Evolutionary conservation across 2,888 invertebrate species (phyloP).

Genomic region (Fragum whitleyi): DNA sequence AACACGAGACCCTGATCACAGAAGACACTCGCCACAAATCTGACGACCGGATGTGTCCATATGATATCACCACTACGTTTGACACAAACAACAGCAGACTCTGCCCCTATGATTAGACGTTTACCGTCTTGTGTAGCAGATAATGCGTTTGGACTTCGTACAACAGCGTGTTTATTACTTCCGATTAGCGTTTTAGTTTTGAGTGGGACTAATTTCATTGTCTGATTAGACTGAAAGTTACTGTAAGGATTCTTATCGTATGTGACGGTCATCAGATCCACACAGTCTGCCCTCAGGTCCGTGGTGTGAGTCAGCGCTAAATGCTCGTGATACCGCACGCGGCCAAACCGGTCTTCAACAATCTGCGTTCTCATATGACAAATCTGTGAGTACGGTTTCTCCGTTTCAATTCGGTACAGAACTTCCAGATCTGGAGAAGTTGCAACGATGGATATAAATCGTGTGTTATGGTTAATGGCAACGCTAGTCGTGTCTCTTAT

Average conservation of each 20-base stretch:
- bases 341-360: slow-evolving; percentile 61
- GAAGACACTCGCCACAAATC: slow-evolving; percentile 59
- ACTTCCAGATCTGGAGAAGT: slow-evolving; percentile 47
- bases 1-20: slow-evolving; percentile 61
- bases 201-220: slow-evolving; percentile 44
- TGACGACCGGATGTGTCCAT: slow-evolving; percentile 61
- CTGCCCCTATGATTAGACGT: slow-evolving; percentile 61
- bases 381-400: slow-evolving; percentile 65
- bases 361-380: slow-evolving; percentile 63
- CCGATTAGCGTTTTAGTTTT: slow-evolving; percentile 47
- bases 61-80: slow-evolving; percentile 57
- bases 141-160: slow-evolving; percentile 61
- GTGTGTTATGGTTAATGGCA: slow-evolving; percentile 62
- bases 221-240: slow-evolving; percentile 56
- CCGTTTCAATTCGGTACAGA: slow-evolving; percentile 62
- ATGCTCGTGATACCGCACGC: slow-evolving; percentile 57
- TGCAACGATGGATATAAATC: slow-evolving; percentile 57
- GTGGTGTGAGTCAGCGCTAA: slow-evolving; percentile 64
- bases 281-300: slow-evolving; percentile 58
- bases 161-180: slow-evolving; percentile 58
- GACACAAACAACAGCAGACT: slow-evolving; percentile 64
- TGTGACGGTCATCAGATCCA: slow-evolving; percentile 56
- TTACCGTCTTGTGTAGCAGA: slow-evolving; percentile 59
- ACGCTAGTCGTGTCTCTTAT: slow-evolving; percentile 53
- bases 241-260: slow-evolving; percentile 64